These are phyloP conservation scores for Antechinus stuartii DNA, from an alignment of 2,113 vertebrate genomes.

Conservation along the genomic window DNA sequence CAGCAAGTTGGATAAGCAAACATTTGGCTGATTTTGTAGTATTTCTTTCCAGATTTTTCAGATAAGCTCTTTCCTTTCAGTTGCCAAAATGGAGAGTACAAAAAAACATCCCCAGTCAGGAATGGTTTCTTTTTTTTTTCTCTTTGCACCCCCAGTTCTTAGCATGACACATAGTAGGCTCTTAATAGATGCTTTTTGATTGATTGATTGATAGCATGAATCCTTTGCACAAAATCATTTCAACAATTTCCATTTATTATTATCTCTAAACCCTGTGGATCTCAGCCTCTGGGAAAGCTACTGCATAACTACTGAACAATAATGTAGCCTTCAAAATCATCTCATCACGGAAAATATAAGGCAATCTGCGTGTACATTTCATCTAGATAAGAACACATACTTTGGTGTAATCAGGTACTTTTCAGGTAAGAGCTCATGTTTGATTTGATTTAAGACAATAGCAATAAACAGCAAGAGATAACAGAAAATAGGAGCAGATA, in stretches of 20 bases:
- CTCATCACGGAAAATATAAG: constrained; percentile 33
- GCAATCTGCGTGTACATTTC: constrained; percentile 28
- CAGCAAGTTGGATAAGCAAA: constrained; percentile 40
- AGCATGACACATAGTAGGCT: not conserved
- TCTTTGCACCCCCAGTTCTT: not conserved
- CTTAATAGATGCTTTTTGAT: not conserved
- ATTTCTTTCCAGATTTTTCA: constrained; percentile 43
- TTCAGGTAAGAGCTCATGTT: not conserved
- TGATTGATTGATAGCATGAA: not conserved
- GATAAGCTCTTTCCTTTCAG: constrained; percentile 28
- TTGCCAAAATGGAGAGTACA: constrained; percentile 37
- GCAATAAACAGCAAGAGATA: constrained; percentile 35
- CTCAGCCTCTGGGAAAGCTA: constrained; percentile 17
- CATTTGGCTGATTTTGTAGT: constrained; percentile 41
- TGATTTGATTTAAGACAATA: constrained; percentile 24
- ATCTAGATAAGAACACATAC: not conserved
- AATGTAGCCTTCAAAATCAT: constrained; percentile 10
- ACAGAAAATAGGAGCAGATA: constrained; percentile 52
- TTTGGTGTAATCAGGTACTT: constrained; percentile 31
- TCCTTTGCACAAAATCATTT: constrained; percentile 1
- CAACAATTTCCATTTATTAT: constrained; percentile 22
- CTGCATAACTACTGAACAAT: not conserved
- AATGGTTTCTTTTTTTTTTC: not conserved
- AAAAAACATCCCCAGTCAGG: constrained; percentile 47
- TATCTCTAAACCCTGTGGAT: constrained; percentile 23